These are phyloP conservation scores for Nowickia ferox DNA, from an alignment of 2,888 invertebrate genomes.

Conservation along the genomic window DNA sequence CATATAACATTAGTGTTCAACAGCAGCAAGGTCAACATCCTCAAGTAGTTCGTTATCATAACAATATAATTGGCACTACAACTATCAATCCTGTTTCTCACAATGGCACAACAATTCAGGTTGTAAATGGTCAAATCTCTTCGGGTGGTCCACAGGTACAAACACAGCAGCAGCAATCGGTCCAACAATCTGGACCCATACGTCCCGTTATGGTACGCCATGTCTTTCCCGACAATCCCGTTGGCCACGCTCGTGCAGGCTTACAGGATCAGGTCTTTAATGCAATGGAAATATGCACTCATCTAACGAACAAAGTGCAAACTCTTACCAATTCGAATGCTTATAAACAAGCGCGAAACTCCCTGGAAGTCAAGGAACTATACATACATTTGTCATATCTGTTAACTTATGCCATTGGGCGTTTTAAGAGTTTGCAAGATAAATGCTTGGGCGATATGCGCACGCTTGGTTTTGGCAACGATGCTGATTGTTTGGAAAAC, in stretches of 20 bases:
- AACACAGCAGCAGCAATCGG: slow-evolving; percentile 51
- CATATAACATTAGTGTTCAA: slow-evolving; percentile 72
- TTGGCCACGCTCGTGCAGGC: slow-evolving; percentile 80
- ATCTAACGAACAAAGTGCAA: slow-evolving; percentile 82
- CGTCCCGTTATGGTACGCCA: slow-evolving; percentile 78
- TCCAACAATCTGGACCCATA: slow-evolving; percentile 47
- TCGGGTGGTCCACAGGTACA: slow-evolving; percentile 35
- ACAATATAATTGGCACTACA: slow-evolving; percentile 66
- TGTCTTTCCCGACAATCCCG: slow-evolving; percentile 77
- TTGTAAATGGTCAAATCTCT: slow-evolving; percentile 71
- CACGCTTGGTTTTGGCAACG: slow-evolving; percentile 81
- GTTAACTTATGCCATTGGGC: slow-evolving; percentile 82
- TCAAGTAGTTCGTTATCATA: slow-evolving; percentile 76
- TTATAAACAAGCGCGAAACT: slow-evolving; percentile 81
- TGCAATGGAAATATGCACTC: slow-evolving; percentile 82
- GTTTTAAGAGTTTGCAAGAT: slow-evolving; percentile 82
- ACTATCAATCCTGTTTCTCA: slow-evolving; percentile 61
- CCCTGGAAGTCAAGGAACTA: slow-evolving; percentile 82
- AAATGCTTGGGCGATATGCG: slow-evolving; percentile 82
- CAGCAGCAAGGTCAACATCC: slow-evolving; percentile 72
- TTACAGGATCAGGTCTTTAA: slow-evolving; percentile 82
- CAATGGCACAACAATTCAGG: slow-evolving; percentile 73
- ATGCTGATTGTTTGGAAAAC: slow-evolving; percentile 81
- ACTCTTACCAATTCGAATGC: slow-evolving; percentile 83
- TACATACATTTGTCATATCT: slow-evolving; percentile 83